phyloP scores from a whole-genome alignment of 2,797 vertebrate species.

The Megaceryle alcyon region DNA sequence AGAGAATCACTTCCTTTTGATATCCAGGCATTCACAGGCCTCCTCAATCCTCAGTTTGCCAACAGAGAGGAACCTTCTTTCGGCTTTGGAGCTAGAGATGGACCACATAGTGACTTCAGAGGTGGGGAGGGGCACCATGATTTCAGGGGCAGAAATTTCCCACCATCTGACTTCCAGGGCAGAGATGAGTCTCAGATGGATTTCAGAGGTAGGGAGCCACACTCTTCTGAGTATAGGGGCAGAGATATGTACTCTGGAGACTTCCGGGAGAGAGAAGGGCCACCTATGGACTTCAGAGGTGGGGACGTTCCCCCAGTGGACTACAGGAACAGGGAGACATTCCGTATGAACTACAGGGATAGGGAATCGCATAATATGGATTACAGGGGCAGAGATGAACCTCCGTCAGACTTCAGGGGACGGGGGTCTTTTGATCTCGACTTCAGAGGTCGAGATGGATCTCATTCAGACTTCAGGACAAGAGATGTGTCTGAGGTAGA shows the following conservation, averaged over 20 bases:
- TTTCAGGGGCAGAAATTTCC: slow-evolving; percentile 88
- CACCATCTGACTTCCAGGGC: slow-evolving; percentile 84
- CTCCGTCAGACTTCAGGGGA: slow-evolving; percentile 83
- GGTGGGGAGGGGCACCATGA: slow-evolving; percentile 86
- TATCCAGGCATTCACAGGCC: slow-evolving; percentile 85
- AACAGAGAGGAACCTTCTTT: slow-evolving; percentile 82
- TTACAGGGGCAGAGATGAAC: slow-evolving; percentile 87
- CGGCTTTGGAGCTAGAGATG: slow-evolving; percentile 86
- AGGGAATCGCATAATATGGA: slow-evolving; percentile 82
- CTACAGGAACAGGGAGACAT: slow-evolving; percentile 84
- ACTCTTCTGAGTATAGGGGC: slow-evolving; percentile 84
- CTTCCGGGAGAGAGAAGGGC: slow-evolving; percentile 86
- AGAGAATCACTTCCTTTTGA: slow-evolving; percentile 89
- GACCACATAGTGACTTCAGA: slow-evolving; percentile 89
- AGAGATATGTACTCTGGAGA: slow-evolving; percentile 83
- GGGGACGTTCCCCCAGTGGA: slow-evolving; percentile 85
- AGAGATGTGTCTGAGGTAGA: slow-evolving; percentile 79
- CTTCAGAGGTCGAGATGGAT: slow-evolving; percentile 85
- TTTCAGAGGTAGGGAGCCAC: slow-evolving; percentile 88
- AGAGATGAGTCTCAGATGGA: slow-evolving; percentile 85
- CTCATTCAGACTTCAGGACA: slow-evolving; percentile 81
- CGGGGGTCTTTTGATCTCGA: slow-evolving; percentile 87
- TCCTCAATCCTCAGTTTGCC: slow-evolving; percentile 84
- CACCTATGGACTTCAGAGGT: slow-evolving; percentile 82
- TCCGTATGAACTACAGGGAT: slow-evolving; percentile 85